These are phyloP conservation scores for Mesoclemmys tuberculata DNA, from an alignment of 2,113 vertebrate species.

Conservation along the genomic window DNA sequence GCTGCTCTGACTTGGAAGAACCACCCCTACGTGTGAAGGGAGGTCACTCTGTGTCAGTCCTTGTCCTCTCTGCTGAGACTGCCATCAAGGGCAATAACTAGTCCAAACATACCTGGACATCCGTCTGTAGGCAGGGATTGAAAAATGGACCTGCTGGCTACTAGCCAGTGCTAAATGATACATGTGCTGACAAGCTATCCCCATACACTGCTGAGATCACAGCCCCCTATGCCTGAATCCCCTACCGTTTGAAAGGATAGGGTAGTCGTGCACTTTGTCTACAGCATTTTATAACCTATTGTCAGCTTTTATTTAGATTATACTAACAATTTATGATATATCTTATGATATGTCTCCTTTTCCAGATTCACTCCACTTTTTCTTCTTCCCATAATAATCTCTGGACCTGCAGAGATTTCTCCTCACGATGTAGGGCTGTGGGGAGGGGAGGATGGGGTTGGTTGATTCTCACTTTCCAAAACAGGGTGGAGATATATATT, in stretches of 20 bases:
- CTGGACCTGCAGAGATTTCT: not conserved
- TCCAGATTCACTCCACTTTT: not conserved
- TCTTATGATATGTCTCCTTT: slow-evolving; percentile 13
- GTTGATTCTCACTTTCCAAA: not conserved
- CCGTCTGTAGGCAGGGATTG: no score
- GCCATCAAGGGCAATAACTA: not conserved
- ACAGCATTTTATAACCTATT: not conserved
- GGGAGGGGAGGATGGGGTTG: not conserved
- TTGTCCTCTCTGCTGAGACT: not conserved
- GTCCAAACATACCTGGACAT: not conserved
- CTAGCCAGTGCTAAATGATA: not conserved
- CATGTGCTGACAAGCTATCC: not conserved
- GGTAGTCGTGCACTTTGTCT: not conserved
- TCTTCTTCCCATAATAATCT: not conserved
- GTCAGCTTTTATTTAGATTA: not conserved
- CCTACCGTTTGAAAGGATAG: not conserved
- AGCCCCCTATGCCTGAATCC: not conserved
- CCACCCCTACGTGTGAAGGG: not conserved
- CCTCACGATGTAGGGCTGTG: not conserved
- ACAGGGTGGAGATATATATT: not conserved
- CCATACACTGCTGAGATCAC: not conserved
- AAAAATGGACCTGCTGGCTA: not conserved
- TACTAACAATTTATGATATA: not conserved
- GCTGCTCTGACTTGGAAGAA: not conserved
- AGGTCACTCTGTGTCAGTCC: not conserved